phyloP scores from a whole-genome alignment of 2,797 vertebrate genomes.

The Melanotaenia pygmaea region DNA sequence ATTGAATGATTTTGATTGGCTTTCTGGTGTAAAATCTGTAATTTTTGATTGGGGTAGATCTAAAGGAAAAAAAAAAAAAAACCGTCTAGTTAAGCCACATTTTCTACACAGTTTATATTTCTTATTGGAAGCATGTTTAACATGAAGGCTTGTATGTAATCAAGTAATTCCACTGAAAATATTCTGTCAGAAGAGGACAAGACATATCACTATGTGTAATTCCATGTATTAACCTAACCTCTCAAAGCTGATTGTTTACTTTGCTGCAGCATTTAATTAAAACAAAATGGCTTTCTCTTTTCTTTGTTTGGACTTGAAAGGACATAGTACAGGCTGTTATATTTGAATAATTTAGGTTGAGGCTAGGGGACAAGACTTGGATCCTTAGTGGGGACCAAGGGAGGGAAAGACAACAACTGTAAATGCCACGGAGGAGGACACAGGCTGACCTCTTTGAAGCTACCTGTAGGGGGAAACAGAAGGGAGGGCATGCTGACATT shows the following conservation, averaged over 20 bases:
- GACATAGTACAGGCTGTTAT: conserved; percentile 2
- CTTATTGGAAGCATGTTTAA: conserved; percentile 2
- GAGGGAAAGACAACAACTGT: conserved; percentile 64
- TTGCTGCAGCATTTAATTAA: conserved; percentile 23
- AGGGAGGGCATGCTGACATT: conserved; percentile 75
- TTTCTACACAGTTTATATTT: background rate
- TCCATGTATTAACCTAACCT: conserved; percentile 4
- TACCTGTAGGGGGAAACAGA: conserved; percentile 65
- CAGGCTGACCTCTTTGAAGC: conserved; percentile 68
- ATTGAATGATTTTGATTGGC: conserved; percentile 20
- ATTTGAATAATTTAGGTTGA: conserved; percentile 49
- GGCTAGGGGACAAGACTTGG: conserved; percentile 42
- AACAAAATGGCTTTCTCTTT: conserved; percentile 6
- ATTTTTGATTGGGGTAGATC: conserved; percentile 1
- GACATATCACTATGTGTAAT: background rate
- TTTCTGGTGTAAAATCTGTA: conserved; percentile 22
- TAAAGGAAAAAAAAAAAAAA: background rate
- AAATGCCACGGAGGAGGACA: conserved; percentile 69
- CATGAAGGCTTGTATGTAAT: background rate
- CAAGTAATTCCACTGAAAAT: background rate
- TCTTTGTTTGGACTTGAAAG: conserved; percentile 22
- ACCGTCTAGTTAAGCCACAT: background rate
- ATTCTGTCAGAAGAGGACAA: background rate
- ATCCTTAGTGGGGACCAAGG: conserved; percentile 27
- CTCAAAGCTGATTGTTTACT: conserved; percentile 13